phyloP scores from a whole-genome alignment of 2,888 invertebrate genomes.

The Lepidochitona cinerea region DNA sequence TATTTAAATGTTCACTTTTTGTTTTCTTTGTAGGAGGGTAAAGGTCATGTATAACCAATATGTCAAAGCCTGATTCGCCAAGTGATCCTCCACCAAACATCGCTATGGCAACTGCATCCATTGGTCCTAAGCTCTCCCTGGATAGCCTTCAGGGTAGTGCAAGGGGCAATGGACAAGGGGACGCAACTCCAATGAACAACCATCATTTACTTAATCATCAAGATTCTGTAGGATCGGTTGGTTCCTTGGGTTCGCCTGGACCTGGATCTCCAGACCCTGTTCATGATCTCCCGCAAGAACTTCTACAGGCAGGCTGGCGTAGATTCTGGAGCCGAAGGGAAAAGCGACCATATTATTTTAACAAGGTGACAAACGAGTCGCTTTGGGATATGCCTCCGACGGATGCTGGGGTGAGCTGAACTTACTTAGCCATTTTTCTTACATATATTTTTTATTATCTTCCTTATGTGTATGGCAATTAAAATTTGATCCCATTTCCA shows the following conservation, averaged over 20 bases:
- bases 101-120: background rate
- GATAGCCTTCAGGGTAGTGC: background rate
- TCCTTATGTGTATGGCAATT: too few relatives aligned
- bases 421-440: too few relatives aligned
- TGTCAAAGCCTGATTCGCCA: background rate
- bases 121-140: background rate
- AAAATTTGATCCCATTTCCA: too few relatives aligned
- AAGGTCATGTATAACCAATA: background rate
- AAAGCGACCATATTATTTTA: constrained; percentile 96
- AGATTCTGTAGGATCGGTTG: background rate
- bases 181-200: background rate
- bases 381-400: constrained; percentile 95
- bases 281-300: constrained; percentile 77
- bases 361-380: constrained; percentile 95
- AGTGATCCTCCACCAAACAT: background rate
- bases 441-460: too few relatives aligned
- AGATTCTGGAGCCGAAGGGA: constrained; percentile 97
- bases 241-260: constrained; percentile 17
- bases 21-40: background rate
- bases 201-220: background rate
- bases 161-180: background rate
- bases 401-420: constrained; percentile 22
- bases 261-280: constrained; percentile 53
- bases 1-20: background rate
- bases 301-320: constrained; percentile 92